Conservation (phyloP, 2,888 invertebrate genomes). For the Hypomecis atomaria region DNA sequence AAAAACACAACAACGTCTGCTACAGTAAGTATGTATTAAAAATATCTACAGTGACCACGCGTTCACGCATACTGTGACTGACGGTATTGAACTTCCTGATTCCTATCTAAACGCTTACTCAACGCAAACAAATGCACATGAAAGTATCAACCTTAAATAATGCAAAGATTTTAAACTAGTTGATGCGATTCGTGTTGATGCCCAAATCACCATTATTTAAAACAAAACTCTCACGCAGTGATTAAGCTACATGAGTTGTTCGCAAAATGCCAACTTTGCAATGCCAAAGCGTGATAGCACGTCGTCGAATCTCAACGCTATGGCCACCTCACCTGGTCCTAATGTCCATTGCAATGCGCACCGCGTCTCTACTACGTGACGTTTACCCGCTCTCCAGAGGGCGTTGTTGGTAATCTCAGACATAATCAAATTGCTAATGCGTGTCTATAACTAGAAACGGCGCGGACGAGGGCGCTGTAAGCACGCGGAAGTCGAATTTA, state of each 20-base stretch:
- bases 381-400: slow-evolving; percentile 61
- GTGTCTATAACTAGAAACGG: slow-evolving; percentile 21
- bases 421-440: slow-evolving; percentile 63
- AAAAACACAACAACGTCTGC: slow-evolving; percentile 27
- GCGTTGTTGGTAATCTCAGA: slow-evolving; percentile 60
- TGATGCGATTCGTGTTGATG: too few relatives aligned
- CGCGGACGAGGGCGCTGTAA: slow-evolving; percentile 7
- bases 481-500: not conserved
- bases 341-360: slow-evolving; percentile 55
- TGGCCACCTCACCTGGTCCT: slow-evolving; percentile 17
- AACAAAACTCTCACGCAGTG: too few relatives aligned
- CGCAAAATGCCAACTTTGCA: not conserved
- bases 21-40: slow-evolving; percentile 18
- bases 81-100: too few relatives aligned
- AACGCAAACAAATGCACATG: too few relatives aligned
- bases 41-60: slow-evolving; percentile 28
- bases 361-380: slow-evolving; percentile 61
- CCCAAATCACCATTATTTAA: too few relatives aligned
- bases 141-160: too few relatives aligned
- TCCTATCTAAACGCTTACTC: too few relatives aligned
- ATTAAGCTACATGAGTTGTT: too few relatives aligned
- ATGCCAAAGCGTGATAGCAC: not conserved
- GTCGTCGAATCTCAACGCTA: not conserved
- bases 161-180: too few relatives aligned
- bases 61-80: not conserved